Base-by-base conservation (phyloP, 2,888 invertebrate species). In the Ophraella communa region DNA sequence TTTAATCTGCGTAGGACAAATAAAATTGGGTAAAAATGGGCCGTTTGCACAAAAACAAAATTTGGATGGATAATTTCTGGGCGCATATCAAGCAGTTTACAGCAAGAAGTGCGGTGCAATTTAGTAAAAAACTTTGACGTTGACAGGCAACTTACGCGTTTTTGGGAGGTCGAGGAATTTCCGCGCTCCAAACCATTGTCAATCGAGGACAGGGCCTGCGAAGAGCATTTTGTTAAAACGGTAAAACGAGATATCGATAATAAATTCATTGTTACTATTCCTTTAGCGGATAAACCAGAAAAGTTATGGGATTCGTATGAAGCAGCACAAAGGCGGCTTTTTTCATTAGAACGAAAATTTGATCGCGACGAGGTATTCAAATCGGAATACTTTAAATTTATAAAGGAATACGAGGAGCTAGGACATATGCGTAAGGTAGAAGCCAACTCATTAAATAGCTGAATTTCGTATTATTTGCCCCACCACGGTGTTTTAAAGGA, bases 401-500 rank as follows among this genome's bases (percentile, higher is more conserved):
- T 66, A 56, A 33, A 64, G 17, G 62, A 67, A 33, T 70, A 68
- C 17, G 20, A 52, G 11, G 44, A 44, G 7, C 49, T 66, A 54
- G 70, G 66, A 17, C 67, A 68, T 47, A 70, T 68, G 68, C n/a
- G 21, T 20, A 3, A 64, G 21, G n/a, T 61, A 7, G 30, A 18
- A 17, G 8, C 14, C 14, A 2, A 30, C 10, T 18, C 4, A 21
- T 23, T 5, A n/a, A 53, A 61, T n/a, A n/a, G 23, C 10, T 17
- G 24, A 1, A 45, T 30, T 18, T n/a, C n/a, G n/a, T 61, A 54
- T 42, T 71, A 57, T 55, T 30, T 71, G n/a, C 68, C 71, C 8
- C 71, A 71, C 57, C 69, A 71, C 30, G 35, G 60, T 1, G 65
- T 70, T 7, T 18, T 66, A 39, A 63, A 63, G 55, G 58, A 53